Base-by-base conservation (phyloP, 2,888 invertebrate genomes). In the Philopedon plagiatum region DNA sequence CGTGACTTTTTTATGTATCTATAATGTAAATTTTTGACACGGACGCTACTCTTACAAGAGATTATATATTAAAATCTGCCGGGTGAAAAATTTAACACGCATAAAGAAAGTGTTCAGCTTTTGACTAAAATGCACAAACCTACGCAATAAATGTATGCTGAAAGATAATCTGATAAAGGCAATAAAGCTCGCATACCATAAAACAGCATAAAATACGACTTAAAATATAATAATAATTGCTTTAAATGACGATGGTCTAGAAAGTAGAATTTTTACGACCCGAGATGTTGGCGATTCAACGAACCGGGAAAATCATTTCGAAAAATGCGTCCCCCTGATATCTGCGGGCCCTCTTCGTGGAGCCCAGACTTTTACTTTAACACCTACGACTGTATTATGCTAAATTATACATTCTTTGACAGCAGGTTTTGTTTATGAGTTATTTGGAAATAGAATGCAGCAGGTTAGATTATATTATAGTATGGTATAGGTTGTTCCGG, bases 271-370 rank as follows among this genome's bases (percentile, higher is more conserved):
- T 60, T 60, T 60, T 41, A 60, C 60, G 60, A 60, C 41, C 60
- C 23, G 26, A 60, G 23, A 60, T 44, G 60, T 23, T 41, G 26
- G 60, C 39, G 44, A 60, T 60, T 60, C 60, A 60, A 41, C 60
- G 41, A 60, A 60, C 60, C 60, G 60, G 60, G 60, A 44, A 60
- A 60, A 60, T n/a, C 15, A 60, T 44, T 60, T 39, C 44, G 60
- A 60, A 60, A 57, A 58, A 60, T 41, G 41, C 60, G 44, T 60
- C 39, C 39, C 26, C 41, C 60, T 41, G 60, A 39, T 41, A 29
- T 15, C 60, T 34, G 46, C 46, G 19, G 62, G 46, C 44, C 49
- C 32, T 49, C 21, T 29, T 29, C 44, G 62, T 32, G 13, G 23
- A 29, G 18, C 11, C 32, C 7, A 19, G 32, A 62, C 62, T 46